Evolutionary conservation across 1,140 invertebrate species (phyloP).

Genomic region (Monochamus saltuarius): DNA sequence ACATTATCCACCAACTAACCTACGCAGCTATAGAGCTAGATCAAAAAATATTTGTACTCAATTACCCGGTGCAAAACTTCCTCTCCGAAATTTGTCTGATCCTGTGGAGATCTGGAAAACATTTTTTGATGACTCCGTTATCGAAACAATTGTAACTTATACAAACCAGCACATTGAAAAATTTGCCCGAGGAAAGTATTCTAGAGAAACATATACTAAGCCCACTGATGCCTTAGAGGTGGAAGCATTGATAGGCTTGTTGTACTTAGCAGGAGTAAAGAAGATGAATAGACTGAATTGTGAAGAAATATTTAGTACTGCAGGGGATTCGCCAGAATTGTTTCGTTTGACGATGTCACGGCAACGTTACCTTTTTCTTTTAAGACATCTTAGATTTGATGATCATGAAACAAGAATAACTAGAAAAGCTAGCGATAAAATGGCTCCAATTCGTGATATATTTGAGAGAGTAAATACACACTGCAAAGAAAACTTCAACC

Average conservation of each 20-base stretch:
- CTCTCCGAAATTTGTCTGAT: not conserved
- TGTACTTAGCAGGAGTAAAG: too few species aligned
- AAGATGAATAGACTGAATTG: too few species aligned
- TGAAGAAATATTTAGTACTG: slow-evolving; percentile 7
- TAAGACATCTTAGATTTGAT: slow-evolving; percentile 12
- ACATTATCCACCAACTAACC: not conserved
- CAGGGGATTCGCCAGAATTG: slow-evolving; percentile 7
- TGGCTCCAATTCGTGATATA: not conserved
- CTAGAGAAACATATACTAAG: not conserved
- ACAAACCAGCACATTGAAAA: not conserved
- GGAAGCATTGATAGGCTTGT: too few species aligned
- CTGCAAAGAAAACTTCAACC: too few species aligned
- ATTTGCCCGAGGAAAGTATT: slow-evolving; percentile 3
- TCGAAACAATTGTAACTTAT: slow-evolving; percentile 4
- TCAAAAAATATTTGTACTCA: slow-evolving; percentile 8
- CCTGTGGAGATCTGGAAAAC: slow-evolving; percentile 6
- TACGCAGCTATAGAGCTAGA: too few species aligned
- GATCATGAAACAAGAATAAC: not conserved
- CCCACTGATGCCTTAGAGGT: too few species aligned
- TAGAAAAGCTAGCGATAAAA: not conserved
- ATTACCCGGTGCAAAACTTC: slow-evolving; percentile 8
- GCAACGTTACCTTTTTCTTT: slow-evolving; percentile 14
- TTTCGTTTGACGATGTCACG: slow-evolving; percentile 12
- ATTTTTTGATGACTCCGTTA: slow-evolving; percentile 1
- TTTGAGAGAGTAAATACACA: too few species aligned